Base-by-base conservation (phyloP, 2,888 invertebrate species). In the Mythimna impura region DNA sequence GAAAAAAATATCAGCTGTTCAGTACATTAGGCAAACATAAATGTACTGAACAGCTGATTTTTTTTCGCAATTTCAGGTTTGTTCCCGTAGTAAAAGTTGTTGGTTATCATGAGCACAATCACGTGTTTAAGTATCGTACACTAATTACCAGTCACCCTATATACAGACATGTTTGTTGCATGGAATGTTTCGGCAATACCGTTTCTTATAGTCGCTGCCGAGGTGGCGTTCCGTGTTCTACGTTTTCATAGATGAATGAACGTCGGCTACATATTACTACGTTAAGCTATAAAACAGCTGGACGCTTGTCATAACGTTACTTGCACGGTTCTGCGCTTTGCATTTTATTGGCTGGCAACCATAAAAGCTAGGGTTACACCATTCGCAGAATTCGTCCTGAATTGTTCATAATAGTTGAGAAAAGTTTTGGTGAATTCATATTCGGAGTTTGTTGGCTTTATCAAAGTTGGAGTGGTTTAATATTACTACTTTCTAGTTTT, bases 291-390 rank as follows among this genome's bases (percentile, higher is more conserved):
- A 78, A 75, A 86, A 57, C 66, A 63, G 73, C 71, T 75, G 57
- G 68, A 65, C 61, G 62, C 57, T 73, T 73, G 85, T 79, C 78
- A 78, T 85, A 86, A 83, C 82, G 83, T 87, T 88, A 85, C 84
- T 87, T 86, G 89, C 88, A 90, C 88, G 80, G 62, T 76, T 76
- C 81, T 80, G 66, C 77, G 83, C 85, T 86, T 88, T 89, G 88
- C 88, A 86, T 87, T 89, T 89, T 89, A 90, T 88, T 85, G 80
- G 76, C 73, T 65, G 63, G 64, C 64, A 66, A 63, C 71, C 57
- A 57, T 77, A 76, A 83, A 83, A 66, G 61, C 69, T 72, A 76
- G 65, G 64, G 71, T 71, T 71, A 34, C 61, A 40, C 61, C 64
- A 71, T 62, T 75, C 52, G 60, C 22, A 12, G 14, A 74, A 75